phyloP scores from a whole-genome alignment of 92 coral and sea anemone genomes.

The Palythoa grandiflora region DNA sequence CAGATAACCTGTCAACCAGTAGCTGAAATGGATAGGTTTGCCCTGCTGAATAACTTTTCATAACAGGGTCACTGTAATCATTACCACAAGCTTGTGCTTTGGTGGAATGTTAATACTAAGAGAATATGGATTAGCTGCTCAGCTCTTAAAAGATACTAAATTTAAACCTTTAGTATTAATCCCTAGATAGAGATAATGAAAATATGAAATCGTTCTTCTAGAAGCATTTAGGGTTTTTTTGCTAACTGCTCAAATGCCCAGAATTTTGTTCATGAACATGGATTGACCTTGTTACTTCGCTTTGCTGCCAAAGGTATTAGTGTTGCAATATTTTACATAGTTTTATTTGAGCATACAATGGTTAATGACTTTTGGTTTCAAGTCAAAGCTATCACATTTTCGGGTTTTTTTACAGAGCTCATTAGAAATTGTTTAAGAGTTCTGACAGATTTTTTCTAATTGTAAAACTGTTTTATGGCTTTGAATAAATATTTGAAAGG shows the following conservation, averaged over 20 bases:
- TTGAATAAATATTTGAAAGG: too few relatives aligned
- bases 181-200: not conserved
- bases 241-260: not conserved
- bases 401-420: not conserved
- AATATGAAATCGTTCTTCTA: not conserved
- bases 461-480: too few relatives aligned
- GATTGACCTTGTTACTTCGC: not conserved
- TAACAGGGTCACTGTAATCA: not conserved
- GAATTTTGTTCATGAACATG: not conserved
- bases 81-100: not conserved
- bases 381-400: not conserved
- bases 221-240: not conserved
- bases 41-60: not conserved
- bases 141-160: not conserved
- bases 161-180: not conserved
- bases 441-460: not conserved
- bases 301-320: not conserved
- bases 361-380: not conserved
- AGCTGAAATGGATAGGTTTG: conserved; percentile 3
- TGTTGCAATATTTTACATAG: not conserved
- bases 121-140: not conserved
- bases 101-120: not conserved
- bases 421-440: not conserved
- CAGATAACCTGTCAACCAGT: conserved; percentile 25
- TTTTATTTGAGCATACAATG: not conserved